Base-by-base conservation (phyloP, 2,888 invertebrate species). In the Malthinus flaveolus region DNA sequence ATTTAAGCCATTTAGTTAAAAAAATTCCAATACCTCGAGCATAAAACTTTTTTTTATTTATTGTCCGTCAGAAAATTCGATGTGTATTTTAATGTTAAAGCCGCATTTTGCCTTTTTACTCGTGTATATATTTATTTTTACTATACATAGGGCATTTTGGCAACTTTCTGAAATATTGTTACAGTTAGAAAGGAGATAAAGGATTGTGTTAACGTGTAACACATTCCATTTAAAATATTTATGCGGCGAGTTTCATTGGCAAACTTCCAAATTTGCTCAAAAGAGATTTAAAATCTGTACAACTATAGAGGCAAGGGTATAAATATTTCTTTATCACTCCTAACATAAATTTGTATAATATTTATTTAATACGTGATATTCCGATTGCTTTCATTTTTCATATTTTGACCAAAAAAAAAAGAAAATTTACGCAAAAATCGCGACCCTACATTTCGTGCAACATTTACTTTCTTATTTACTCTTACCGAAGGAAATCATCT, bases 141-240 rank as follows among this genome's bases (percentile, higher is more conserved):
- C 23, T 23, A 6, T 15, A 42, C 15, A 42, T n/a, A 42, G 23
- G 23, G n/a, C 13, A 13, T 42, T 42, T 42, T 42, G 39, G 13
- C 39, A 13, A 23, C 39, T n/a, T 15, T 42, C 15, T 42, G 12
- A 13, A 42, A 42, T 15, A 7, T 6, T 42, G 23, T 42, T 23
- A 23, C 8, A 58, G 42, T 53, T 37, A 10, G 31, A 35, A 31
- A 45, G 48, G 49, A 44, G 33, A 52, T 31, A 52, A 42, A 48
- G 37, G 69, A 72, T 71, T 69, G 67, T 68, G 70, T 32, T 13
- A 56, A 67, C 67, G 67, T 67, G 62, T 46, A 57, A 59, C 52
- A 62, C 61, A 58, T 64, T 66, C 63, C 62, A 50, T 50, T 50
- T 36, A 64, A 63, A 59, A 60, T 64, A 63, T 63, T 64, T 63